These are phyloP conservation scores for Crotalus helleri DNA, from an alignment of 2,113 vertebrate genomes.

Conservation along the genomic window DNA sequence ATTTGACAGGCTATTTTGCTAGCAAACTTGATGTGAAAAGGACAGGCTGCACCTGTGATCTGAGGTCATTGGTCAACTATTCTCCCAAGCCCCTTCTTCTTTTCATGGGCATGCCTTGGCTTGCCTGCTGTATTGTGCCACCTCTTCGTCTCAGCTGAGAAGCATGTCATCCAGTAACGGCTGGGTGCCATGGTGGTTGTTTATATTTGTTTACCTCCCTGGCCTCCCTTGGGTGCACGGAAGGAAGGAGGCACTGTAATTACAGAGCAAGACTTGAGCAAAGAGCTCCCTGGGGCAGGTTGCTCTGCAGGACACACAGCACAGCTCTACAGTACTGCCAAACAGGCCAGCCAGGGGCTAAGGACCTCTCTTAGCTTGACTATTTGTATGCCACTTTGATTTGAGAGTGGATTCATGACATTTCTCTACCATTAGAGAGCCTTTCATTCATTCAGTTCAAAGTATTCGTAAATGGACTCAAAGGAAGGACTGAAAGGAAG, in stretches of 20 bases:
- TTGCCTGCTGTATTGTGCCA: conserved; percentile 58
- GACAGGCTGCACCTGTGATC: neutral
- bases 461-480: too few relatives aligned
- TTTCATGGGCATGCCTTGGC: conserved; percentile 60
- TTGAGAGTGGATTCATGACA: neutral
- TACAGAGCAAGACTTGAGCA: neutral
- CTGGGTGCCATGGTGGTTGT: conserved; percentile 41
- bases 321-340: neutral
- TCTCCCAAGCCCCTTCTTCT: conserved; percentile 20
- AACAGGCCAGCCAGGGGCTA: neutral
- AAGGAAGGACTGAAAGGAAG: neutral
- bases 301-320: conserved; percentile 11
- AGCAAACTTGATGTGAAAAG: conserved; percentile 20
- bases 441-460: neutral
- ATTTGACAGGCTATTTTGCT: conserved; percentile 24
- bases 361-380: neutral
- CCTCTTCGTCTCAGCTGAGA: neutral
- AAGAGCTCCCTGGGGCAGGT: conserved; percentile 13
- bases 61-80: neutral
- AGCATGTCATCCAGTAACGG: conserved; percentile 50
- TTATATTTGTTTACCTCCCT: conserved; percentile 30
- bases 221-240: neutral
- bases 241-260: conserved; percentile 16
- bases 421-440: neutral
- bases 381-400: neutral